These are phyloP conservation scores for Rhizomys pruinosus DNA, from an alignment of 2,113 vertebrate species.

Conservation along the genomic window DNA sequence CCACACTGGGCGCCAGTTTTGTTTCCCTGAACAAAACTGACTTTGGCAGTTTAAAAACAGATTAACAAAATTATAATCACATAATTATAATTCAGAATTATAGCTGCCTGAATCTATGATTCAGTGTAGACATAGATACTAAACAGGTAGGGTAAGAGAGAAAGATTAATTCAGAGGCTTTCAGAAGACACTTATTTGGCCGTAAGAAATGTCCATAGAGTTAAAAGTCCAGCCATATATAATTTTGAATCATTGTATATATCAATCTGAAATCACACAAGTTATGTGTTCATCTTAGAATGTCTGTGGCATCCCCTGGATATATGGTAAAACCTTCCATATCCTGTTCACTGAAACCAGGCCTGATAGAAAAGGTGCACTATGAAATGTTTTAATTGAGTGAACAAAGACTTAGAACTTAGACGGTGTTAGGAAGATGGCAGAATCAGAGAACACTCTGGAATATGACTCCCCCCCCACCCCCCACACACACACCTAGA, in stretches of 20 bases:
- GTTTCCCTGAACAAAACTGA: too few relatives aligned
- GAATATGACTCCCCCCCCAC: neutral
- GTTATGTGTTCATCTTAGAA: neutral
- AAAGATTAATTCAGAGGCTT: constrained; percentile 10
- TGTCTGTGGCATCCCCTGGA: neutral
- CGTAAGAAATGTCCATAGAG: neutral
- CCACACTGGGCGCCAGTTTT: too few relatives aligned
- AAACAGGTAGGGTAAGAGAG: neutral
- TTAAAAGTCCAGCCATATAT: neutral
- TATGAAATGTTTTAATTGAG: neutral
- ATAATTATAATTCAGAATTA: constrained; percentile 2
- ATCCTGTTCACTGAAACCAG: neutral
- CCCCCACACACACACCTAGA: neutral
- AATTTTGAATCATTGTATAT: constrained; percentile 14
- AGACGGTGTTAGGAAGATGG: neutral
- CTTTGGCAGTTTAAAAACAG: too few relatives aligned
- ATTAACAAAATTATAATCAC: too few relatives aligned
- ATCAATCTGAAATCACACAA: neutral
- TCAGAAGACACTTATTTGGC: neutral
- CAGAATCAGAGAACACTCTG: neutral
- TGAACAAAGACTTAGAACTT: neutral
- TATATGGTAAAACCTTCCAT: neutral
- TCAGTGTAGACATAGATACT: neutral
- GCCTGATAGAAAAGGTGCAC: neutral
- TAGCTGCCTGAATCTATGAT: neutral